Base-by-base conservation (phyloP, 1,140 invertebrate species). In the Calycopis cecrops region DNA sequence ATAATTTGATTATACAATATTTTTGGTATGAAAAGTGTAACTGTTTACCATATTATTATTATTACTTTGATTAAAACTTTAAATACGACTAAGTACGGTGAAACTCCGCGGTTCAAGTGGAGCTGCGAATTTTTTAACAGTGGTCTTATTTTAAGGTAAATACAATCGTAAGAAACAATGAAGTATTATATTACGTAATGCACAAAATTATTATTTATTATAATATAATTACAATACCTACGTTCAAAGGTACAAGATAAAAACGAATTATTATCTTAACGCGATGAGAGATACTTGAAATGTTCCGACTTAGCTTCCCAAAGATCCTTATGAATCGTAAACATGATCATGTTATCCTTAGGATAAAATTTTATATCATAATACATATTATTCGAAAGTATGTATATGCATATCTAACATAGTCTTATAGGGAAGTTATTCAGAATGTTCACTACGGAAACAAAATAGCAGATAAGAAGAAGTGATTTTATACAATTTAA, bases 221-320 rank as follows among this genome's bases (percentile, higher is more conserved):
- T 82, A 85, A 85, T 87, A 85, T 82, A 85, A 87, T 87, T 87
- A 87, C 82, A 85, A 85, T 85, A 84, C 80, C 84, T 87, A 87
- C 77, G 64, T 80, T 77, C 72, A 83, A 87, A 84, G 79, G 81
- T 85, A 87, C 71, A 84, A 81, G 79, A 86, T 84, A 85, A 76
- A 85, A 87, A 87, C 67, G 84, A 80, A 79, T 84, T 79, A 80
- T 80, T 84, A 84, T 84, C 77, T 87, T 86, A 84, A 84, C 75
- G 77, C 75, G 74, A 87, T 82, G 84, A 87, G 77, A 85, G 83
- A 87, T 82, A 85, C 73, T 66, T 78, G 77, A 85, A 84, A 87
- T 77, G 77, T 79, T 77, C 69, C 75, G 76, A 84, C 78, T 78
- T 84, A 81, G 70, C 72, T 75, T 82, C 65, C 71, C 76, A 72